Evolutionary conservation across 2,113 vertebrate species (phyloP).

Genomic region (Pterocles gutturalis): DNA sequence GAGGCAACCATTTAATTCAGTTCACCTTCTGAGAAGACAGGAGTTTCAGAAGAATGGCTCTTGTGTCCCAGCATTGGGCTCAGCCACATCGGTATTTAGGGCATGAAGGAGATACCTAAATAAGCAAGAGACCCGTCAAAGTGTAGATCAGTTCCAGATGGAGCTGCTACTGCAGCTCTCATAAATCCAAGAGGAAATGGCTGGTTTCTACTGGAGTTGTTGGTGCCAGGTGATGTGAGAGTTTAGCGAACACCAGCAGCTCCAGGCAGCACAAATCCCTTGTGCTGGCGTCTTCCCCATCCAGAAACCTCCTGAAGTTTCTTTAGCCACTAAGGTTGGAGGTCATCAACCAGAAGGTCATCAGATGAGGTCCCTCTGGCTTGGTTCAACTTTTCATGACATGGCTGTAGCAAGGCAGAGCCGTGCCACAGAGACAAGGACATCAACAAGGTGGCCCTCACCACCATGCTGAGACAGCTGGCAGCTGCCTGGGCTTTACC

Average conservation of each 20-base stretch:
- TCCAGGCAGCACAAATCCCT: not conserved
- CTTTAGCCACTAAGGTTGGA: too few species aligned
- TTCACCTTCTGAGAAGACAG: accelerated
- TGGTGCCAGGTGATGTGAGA: not conserved
- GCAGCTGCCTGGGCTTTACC: not conserved
- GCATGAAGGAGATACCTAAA: not conserved
- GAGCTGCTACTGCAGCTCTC: not conserved
- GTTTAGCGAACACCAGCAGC: not conserved
- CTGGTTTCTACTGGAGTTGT: not conserved
- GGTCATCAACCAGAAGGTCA: too few species aligned
- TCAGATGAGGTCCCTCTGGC: not conserved
- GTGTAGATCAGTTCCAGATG: not conserved
- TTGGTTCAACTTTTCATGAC: not conserved
- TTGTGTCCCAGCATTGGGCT: not conserved
- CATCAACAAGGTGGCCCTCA: accelerated
- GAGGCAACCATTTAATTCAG: not conserved
- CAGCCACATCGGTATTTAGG: accelerated
- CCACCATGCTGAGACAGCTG: not conserved
- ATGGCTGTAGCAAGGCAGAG: not conserved
- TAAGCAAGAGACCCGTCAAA: not conserved
- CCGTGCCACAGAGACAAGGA: not conserved
- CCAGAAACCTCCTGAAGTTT: not conserved
- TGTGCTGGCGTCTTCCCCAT: not conserved
- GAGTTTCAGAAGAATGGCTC: not conserved
- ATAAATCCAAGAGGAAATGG: not conserved